Conservation (phyloP, 2,888 invertebrate species). For the Escarpia spicata region DNA sequence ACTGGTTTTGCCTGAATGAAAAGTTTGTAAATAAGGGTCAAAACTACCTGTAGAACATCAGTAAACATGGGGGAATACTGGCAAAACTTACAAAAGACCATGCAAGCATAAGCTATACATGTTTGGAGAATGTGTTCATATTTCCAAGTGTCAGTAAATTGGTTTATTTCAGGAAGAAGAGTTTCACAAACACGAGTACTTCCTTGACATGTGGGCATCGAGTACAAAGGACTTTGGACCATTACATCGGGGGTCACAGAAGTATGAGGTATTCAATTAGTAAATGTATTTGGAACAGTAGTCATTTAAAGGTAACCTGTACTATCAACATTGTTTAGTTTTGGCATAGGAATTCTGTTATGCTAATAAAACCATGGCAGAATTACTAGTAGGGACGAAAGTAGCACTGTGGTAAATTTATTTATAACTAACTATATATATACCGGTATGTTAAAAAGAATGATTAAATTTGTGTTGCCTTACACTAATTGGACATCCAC, state of each 20-base stretch:
- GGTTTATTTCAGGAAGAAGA: slow-evolving; percentile 49
- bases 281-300: not conserved
- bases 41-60: too few species aligned
- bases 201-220: slow-evolving; percentile 49
- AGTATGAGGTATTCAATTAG: not conserved
- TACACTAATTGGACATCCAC: not conserved
- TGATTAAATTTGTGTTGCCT: not conserved
- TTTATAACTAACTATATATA: not conserved
- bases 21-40: too few species aligned
- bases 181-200: slow-evolving; percentile 49
- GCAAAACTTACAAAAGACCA: too few species aligned
- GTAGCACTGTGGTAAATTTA: not conserved
- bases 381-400: not conserved
- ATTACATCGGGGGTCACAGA: not conserved
- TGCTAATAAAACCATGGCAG: not conserved
- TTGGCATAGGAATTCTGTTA: not conserved
- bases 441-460: not conserved
- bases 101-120: too few species aligned
- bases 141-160: not conserved
- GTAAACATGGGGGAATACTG: too few species aligned
- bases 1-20: too few species aligned
- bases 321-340: not conserved
- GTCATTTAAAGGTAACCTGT: not conserved
- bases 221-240: slow-evolving; percentile 51
- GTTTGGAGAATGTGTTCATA: not conserved